A percentile compares a stretch with the other conserved stretches of the same genome.
These are phyloP conservation scores for Otocyon megalotis DNA, from an alignment of 2,113 vertebrate genomes.

Conservation along the genomic window DNA sequence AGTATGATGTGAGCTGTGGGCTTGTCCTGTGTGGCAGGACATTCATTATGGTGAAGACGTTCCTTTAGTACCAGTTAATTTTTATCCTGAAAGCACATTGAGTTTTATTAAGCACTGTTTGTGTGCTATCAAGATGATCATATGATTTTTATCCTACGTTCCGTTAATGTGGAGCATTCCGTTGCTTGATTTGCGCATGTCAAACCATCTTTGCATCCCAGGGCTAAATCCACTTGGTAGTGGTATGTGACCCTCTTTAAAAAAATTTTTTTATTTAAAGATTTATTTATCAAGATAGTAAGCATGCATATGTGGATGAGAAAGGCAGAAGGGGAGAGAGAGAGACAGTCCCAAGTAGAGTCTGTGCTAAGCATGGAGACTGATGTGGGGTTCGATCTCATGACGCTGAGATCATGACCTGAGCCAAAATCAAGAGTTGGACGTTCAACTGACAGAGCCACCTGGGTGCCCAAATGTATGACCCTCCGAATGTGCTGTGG, in stretches of 20 bases:
- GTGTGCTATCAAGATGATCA: accelerated
- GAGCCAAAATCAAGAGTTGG: background rate
- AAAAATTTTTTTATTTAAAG: background rate
- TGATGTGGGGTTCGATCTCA: background rate
- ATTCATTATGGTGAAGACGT: background rate
- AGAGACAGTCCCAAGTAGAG: background rate
- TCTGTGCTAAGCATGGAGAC: background rate
- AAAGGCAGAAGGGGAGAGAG: background rate
- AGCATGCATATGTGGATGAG: background rate
- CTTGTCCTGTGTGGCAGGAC: background rate
- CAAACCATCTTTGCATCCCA: background rate
- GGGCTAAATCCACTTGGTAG: accelerated
- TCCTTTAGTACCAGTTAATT: background rate
- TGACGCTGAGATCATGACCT: background rate
- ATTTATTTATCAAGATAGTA: background rate
- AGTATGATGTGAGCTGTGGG: background rate
- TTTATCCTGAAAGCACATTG: background rate
- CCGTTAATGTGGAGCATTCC: accelerated
- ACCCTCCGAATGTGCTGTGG: background rate
- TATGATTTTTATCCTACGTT: background rate
- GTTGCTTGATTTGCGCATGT: accelerated
- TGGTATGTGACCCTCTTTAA: too few relatives aligned
- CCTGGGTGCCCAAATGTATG: accelerated
- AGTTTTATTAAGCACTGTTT: background rate
- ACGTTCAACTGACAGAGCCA: background rate